Evolutionary conservation across 2,888 invertebrate species (phyloP).

Genomic region (Melanostoma scalare): DNA sequence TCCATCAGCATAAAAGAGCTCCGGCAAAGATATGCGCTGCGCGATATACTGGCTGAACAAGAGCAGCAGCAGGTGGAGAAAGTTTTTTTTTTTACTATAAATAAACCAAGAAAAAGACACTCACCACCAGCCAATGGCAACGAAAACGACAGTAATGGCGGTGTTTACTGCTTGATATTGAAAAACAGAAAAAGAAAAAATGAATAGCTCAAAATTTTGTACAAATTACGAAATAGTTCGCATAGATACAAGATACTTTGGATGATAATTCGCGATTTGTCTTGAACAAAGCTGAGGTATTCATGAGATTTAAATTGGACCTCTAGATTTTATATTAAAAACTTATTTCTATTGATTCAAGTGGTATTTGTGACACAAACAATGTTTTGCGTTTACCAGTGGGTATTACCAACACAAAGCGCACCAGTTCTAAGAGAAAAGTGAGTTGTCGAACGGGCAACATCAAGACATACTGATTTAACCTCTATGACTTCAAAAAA

Average conservation of each 20-base stretch:
- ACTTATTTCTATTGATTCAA: background rate
- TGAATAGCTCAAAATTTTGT: slow-evolving; percentile 21
- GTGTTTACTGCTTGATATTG: slow-evolving; percentile 6
- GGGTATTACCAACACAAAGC: too few species aligned
- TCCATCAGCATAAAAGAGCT: slow-evolving; percentile 39
- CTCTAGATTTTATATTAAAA: background rate
- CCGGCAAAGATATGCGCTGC: background rate
- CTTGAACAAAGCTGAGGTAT: background rate
- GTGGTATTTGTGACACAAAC: too few species aligned
- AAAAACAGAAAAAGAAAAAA: background rate
- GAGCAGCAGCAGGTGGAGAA: slow-evolving; percentile 61
- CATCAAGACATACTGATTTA: too few species aligned
- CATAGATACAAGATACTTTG: slow-evolving; percentile 19
- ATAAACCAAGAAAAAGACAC: slow-evolving; percentile 16
- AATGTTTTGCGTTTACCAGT: too few species aligned
- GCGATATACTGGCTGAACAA: background rate
- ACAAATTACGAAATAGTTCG: slow-evolving; percentile 27
- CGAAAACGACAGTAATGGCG: slow-evolving; percentile 15
- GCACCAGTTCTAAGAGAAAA: too few species aligned
- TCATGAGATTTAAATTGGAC: background rate
- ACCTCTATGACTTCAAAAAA: too few species aligned
- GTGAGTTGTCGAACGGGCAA: too few species aligned
- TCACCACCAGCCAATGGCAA: slow-evolving; percentile 27
- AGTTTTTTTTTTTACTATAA: slow-evolving; percentile 49
- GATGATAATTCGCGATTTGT: background rate